Base-by-base conservation (phyloP, 2,888 invertebrate species). In the Eupithecia subumbrata region DNA sequence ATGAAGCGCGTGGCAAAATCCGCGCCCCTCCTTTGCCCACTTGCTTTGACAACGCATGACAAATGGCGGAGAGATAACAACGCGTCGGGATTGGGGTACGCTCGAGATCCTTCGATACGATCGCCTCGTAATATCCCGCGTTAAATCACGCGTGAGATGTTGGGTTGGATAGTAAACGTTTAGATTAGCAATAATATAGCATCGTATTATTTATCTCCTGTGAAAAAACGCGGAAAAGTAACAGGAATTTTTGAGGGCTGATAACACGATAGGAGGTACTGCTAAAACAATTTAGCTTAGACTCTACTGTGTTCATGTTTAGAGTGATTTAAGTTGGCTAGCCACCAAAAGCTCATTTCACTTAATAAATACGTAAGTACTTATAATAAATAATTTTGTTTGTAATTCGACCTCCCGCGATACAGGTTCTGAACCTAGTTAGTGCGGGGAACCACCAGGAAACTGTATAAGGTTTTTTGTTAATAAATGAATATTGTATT, bases 11-110 rank as follows among this genome's bases (percentile, higher is more conserved):
- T 80, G 79, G 81, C 77, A 48, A 70, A 77, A 72, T 48, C 69
- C 30, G 74, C 69, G 68, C 30, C 73, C 72, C 71, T 69, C 45
- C n/a, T 37, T 63, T 48, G 85, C 86, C 86, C 85, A 83, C 84
- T 82, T 84, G 89, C 87, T 90, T 80, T 90, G 90, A 91, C 88
- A 89, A 81, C 78, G 84, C 84, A 84, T 90, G 91, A 89, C 91
- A 87, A 92, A 92, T 91, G 86, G 84, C 69, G 76, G 67, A 71
- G 73, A 70, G 71, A 80, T 85, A 84, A 85, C 83, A 76, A 72
- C 76, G 76, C 77, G 22, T 74, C 72, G 70, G 77, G 78, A 79
- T 80, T 78, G 71, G 80, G 81, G 79, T 73, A 78, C 68, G 68
- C 48, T 74, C 68, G 70, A 71, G 77, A 76, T 79, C 78, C 66